Evolutionary conservation across 2,113 vertebrate genomes (phyloP).

Genomic region (Motacilla tschutschensis): DNA sequence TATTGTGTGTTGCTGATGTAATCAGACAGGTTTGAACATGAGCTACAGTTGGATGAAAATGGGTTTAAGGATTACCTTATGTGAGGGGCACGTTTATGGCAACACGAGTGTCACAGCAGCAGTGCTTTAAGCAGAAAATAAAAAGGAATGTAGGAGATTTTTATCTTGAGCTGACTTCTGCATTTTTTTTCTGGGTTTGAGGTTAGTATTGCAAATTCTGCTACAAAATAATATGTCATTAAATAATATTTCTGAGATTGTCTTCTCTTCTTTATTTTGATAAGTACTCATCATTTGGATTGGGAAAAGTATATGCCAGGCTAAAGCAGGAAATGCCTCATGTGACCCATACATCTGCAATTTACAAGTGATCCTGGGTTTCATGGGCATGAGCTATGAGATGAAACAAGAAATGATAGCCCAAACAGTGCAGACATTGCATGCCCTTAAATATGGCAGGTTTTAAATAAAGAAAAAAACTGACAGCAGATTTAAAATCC

Average conservation of each 20-base stretch:
- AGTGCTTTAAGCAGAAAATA: not conserved
- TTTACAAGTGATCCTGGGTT: not conserved
- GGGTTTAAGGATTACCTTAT: not conserved
- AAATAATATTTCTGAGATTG: not conserved
- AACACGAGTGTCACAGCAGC: not conserved
- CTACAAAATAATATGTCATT: not conserved
- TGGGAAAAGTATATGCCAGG: not conserved
- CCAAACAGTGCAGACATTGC: not conserved
- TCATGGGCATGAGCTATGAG: not conserved
- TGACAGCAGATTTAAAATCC: not conserved
- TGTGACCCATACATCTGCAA: not conserved
- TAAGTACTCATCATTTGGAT: not conserved
- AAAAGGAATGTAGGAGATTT: not conserved
- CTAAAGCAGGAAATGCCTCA: not conserved
- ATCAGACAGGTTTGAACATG: not conserved
- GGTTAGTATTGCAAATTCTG: not conserved
- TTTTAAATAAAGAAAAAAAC: not conserved
- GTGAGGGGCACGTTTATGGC: not conserved
- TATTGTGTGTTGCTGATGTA: not conserved
- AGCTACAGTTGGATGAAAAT: not conserved
- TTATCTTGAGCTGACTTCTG: not conserved
- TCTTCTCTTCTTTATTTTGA: not conserved
- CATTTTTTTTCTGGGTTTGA: not conserved
- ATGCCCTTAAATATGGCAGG: not conserved
- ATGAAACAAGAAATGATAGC: not conserved